A percentile compares a stretch with the other conserved stretches of the same genome.
Evolutionary conservation across 2,888 invertebrate genomes (phyloP).

Genomic region (Caenorhabditis japonica): DNA sequence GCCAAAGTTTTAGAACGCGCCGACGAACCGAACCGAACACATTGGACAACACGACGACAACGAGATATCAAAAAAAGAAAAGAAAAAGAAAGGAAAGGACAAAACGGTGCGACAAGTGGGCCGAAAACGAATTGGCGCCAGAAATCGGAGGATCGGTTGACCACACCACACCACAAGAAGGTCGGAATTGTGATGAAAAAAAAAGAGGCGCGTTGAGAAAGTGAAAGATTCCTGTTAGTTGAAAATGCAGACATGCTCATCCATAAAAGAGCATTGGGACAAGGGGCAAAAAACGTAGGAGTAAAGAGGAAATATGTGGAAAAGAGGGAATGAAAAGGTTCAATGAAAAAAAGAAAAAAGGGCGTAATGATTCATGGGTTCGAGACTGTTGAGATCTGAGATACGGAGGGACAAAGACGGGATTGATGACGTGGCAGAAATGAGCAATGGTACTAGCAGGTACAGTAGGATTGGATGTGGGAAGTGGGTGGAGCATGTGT

Average conservation of each 20-base stretch:
- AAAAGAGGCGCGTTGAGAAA: conserved; percentile 13
- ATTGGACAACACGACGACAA: conserved; percentile 21
- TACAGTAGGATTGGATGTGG: conserved; percentile 20
- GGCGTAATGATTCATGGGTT: not conserved
- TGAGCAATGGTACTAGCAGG: conserved; percentile 5
- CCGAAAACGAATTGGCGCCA: conserved; percentile 46
- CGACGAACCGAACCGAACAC: no score
- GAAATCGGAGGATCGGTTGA: conserved; percentile 24
- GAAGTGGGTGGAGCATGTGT: not conserved
- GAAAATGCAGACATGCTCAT: conserved; percentile 45
- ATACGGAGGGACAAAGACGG: conserved; percentile 6
- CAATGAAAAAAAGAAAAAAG: conserved; percentile 3
- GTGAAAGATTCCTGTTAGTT: not conserved
- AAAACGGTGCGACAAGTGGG: conserved; percentile 39
- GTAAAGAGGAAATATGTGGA: not conserved
- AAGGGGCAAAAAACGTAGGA: conserved; percentile 27
- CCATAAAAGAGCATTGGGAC: conserved; percentile 52
- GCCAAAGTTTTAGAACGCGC: conserved; percentile 38
- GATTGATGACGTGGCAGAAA: conserved; percentile 15
- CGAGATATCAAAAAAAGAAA: no score
- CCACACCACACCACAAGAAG: not conserved
- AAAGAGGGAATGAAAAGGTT: not conserved
- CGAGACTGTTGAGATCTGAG: not conserved
- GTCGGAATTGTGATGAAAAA: conserved; percentile 4
- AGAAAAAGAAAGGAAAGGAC: conserved; percentile 48